A percentile compares a stretch with the other conserved stretches of the same genome.
Evolutionary conservation across 2,113 vertebrate genomes (phyloP).

Genomic region (Xiphophorus maculatus): DNA sequence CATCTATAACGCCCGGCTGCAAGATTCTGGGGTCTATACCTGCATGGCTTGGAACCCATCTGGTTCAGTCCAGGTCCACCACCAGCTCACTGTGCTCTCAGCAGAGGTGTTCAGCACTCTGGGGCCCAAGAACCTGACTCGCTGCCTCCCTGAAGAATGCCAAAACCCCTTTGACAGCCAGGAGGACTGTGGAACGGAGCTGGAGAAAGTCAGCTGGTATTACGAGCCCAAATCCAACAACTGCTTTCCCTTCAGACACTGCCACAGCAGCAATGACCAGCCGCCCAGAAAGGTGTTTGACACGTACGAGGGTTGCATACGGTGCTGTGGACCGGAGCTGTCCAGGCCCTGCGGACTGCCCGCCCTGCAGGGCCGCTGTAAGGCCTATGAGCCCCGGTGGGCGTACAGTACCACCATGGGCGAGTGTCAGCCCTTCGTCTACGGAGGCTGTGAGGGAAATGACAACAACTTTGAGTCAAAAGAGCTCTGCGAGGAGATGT

Average conservation of each 20-base stretch:
- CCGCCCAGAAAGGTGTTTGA: slow-evolving; percentile 83
- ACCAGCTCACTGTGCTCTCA: slow-evolving; percentile 86
- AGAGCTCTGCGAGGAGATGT: slow-evolving; percentile 91
- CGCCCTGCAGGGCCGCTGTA: slow-evolving; percentile 91
- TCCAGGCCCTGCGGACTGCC: slow-evolving; percentile 87
- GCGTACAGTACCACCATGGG: slow-evolving; percentile 86
- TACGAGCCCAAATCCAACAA: slow-evolving; percentile 91
- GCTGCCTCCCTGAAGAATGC: slow-evolving; percentile 85
- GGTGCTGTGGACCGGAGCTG: slow-evolving; percentile 88
- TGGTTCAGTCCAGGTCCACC: slow-evolving; percentile 83
- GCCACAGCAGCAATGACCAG: slow-evolving; percentile 78
- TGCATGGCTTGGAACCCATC: slow-evolving; percentile 88
- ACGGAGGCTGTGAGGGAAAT: slow-evolving; percentile 92
- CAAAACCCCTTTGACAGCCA: slow-evolving; percentile 82
- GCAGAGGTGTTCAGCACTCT: slow-evolving; percentile 67
- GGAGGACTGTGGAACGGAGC: slow-evolving; percentile 85
- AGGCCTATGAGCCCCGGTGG: slow-evolving; percentile 92
- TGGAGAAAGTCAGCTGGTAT: slow-evolving; percentile 89
- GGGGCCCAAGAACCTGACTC: slow-evolving; percentile 78
- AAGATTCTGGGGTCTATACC: slow-evolving; percentile 89
- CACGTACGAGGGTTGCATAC: slow-evolving; percentile 87
- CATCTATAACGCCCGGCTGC: slow-evolving; percentile 90
- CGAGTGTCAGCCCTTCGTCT: slow-evolving; percentile 94
- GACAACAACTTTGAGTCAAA: slow-evolving; percentile 96
- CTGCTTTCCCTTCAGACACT: slow-evolving; percentile 89